Conservation (phyloP, 2,797 vertebrate species). For the Lepidocolaptes lacrymiger region DNA sequence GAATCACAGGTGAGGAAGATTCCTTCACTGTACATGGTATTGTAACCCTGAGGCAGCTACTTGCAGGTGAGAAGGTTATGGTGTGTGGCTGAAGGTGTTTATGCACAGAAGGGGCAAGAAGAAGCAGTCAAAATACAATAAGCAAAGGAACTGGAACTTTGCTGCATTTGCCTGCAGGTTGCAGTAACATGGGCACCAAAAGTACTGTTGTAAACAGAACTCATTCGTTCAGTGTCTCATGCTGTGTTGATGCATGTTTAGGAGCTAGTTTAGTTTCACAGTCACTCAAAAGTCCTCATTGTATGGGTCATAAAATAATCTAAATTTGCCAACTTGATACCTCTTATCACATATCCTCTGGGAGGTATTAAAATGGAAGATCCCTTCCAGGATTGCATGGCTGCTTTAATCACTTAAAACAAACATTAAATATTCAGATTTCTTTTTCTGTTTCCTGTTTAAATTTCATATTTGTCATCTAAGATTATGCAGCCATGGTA, state of each 20-base stretch:
- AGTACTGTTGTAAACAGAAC: background rate
- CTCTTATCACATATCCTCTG: background rate
- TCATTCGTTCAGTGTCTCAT: background rate
- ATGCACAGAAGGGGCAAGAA: background rate
- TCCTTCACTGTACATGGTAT: fast-evolving
- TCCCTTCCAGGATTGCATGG: background rate
- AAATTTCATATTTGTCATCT: background rate
- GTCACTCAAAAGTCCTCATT: background rate
- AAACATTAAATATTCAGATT: background rate
- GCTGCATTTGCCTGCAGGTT: background rate
- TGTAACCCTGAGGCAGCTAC: background rate
- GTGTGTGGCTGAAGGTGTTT: background rate
- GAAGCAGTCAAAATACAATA: background rate
- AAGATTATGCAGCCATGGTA: background rate
- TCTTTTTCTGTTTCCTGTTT: background rate
- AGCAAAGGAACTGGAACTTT: background rate
- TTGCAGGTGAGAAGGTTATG: background rate
- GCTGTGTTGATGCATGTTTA: background rate
- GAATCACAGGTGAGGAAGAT: background rate
- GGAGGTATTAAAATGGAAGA: background rate
- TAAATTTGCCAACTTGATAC: background rate
- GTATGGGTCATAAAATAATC: background rate
- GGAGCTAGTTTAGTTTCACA: background rate
- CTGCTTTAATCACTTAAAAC: background rate
- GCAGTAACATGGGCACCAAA: fast-evolving